A percentile compares a stretch with the other conserved stretches of the same genome.
Conservation (phyloP, 2,888 invertebrate species). For the Hoplodrina blanda region DNA sequence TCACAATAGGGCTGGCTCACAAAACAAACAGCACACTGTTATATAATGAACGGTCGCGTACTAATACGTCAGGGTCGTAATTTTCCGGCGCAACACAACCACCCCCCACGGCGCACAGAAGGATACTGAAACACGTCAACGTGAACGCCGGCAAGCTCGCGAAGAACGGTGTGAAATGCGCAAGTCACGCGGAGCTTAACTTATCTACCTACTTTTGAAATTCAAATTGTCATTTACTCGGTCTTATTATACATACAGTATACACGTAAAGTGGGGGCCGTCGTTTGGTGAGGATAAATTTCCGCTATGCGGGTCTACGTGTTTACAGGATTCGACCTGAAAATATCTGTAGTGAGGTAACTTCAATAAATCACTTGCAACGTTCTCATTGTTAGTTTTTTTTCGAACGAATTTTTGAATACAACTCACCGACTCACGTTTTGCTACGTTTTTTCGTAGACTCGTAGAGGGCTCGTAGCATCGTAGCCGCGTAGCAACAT, state of each 20-base stretch:
- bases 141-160: conserved; percentile 76
- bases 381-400: conserved; percentile 53
- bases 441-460: conserved; percentile 42
- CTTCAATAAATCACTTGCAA: conserved; percentile 66
- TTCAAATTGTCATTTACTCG: conserved; percentile 84
- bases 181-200: conserved; percentile 87
- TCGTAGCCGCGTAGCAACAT: conserved; percentile 38
- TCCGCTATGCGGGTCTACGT: conserved; percentile 70
- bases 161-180: conserved; percentile 87
- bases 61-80: conserved; percentile 75
- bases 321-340: conserved; percentile 69
- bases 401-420: conserved; percentile 34
- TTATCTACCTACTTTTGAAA: conserved; percentile 85
- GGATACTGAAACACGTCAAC: conserved; percentile 82
- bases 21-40: conserved; percentile 85
- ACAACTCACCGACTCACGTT: conserved; percentile 20
- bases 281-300: conserved; percentile 70
- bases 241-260: conserved; percentile 80
- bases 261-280: conserved; percentile 71
- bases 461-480: conserved; percentile 52
- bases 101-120: conserved; percentile 67
- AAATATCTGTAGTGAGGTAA: conserved; percentile 59
- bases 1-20: conserved; percentile 74
- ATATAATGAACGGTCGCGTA: conserved; percentile 85
- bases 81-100: conserved; percentile 69